phyloP scores from a whole-genome alignment of 2,888 invertebrate species.

The Brachyptera putata region DNA sequence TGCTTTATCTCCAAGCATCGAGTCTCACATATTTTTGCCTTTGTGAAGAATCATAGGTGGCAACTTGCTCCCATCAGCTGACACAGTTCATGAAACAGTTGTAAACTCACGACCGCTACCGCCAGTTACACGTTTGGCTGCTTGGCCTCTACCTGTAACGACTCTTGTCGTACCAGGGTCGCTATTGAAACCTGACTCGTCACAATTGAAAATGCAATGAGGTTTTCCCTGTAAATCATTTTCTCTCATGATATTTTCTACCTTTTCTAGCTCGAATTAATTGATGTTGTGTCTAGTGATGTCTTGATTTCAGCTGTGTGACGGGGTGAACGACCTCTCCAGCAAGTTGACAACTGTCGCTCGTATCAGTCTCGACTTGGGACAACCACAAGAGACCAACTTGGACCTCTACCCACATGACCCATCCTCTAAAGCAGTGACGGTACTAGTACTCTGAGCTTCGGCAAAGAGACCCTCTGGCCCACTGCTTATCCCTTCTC shows the following conservation, averaged over 20 bases:
- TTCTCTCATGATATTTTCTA: neutral
- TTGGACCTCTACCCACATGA: too few species aligned
- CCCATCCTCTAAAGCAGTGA: too few species aligned
- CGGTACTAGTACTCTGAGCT: too few species aligned
- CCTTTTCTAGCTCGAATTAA: too few species aligned
- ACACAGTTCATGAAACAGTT: slow-evolving; percentile 1
- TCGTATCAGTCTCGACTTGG: too few species aligned
- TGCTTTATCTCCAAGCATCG: neutral
- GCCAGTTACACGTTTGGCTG: neutral
- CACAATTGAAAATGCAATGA: neutral
- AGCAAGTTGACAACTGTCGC: too few species aligned
- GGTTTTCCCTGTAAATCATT: neutral
- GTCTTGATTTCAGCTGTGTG: too few species aligned
- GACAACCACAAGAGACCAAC: too few species aligned
- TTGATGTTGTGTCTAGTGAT: too few species aligned
- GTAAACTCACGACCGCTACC: neutral
- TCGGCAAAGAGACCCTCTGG: too few species aligned
- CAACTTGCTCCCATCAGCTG: neutral
- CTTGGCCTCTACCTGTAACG: neutral
- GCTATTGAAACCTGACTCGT: neutral
- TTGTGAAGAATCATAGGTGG: neutral
- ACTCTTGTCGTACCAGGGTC: neutral
- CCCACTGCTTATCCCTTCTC: too few species aligned
- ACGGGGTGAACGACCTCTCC: too few species aligned
- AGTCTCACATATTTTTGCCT: neutral